A percentile compares a stretch with the other conserved stretches of the same genome.
phyloP scores from a whole-genome alignment of 1,140 invertebrate genomes.

The Bombus pascuorum region DNA sequence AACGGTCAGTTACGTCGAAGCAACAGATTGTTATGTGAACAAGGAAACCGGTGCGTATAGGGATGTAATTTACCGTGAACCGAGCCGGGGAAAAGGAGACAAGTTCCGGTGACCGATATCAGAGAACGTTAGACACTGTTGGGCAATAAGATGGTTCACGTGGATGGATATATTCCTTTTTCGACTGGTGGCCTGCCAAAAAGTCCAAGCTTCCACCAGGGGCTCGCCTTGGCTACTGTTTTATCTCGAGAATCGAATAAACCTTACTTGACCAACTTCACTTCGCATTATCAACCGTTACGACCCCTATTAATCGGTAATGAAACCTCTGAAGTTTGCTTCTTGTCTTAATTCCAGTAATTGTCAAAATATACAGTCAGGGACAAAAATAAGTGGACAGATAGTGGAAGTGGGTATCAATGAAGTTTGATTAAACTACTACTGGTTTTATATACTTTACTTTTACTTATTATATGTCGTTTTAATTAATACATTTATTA shows the following conservation, averaged over 20 bases:
- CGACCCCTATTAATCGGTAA: conserved; percentile 80
- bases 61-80: conserved; percentile 19
- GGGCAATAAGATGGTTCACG: conserved; percentile 79
- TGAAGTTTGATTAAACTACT: too few species aligned
- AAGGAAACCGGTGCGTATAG: conserved; percentile 39
- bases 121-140: neutral
- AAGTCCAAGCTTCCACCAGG: conserved; percentile 92
- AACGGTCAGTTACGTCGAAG: conserved; percentile 56
- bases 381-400: too few species aligned
- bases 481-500: too few species aligned
- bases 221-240: conserved; percentile 88
- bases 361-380: neutral
- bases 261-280: conserved; percentile 69
- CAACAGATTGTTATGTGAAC: conserved; percentile 68
- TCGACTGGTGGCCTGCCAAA: conserved; percentile 88
- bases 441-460: too few species aligned
- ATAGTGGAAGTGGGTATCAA: too few species aligned
- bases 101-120: neutral
- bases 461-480: too few species aligned
- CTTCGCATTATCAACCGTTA: conserved; percentile 78
- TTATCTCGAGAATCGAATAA: conserved; percentile 73
- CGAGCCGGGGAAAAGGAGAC: neutral
- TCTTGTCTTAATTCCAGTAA: neutral
- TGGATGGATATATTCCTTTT: conserved; percentile 82
- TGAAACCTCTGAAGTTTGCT: conserved; percentile 17